Base-by-base conservation (phyloP, 2,113 vertebrate species). In the Etia nguti region DNA sequence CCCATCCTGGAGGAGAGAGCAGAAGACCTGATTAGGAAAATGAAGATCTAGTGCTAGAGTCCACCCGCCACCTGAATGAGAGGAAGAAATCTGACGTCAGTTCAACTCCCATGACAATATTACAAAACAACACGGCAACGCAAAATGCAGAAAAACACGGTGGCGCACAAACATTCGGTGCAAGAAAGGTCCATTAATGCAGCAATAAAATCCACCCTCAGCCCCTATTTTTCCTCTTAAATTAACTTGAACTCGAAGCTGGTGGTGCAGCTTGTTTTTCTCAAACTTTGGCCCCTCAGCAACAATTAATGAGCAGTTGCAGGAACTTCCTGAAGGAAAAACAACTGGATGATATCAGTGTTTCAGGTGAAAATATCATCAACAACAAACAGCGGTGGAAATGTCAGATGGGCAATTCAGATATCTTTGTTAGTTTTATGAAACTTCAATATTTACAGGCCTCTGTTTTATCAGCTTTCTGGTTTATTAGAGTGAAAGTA, bases 311-410 rank as follows among this genome's bases (percentile, higher is more conserved):
- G 92, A 93, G 41, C 83, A 75, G 90, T 82, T 20, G 83, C 89
- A 94, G 94, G 93, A 94, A 95, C 90, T 94, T 96, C 94, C 93
- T 95, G 93, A 92, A 92, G 92, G 92, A 92, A 91, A 94, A 95
- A 94, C 92, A 93, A 89, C 85, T 65, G 87, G 86, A 90, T 90
- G 89, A 94, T 88, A 91, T 94, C 88, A 91, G 87, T 4, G 87
- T 26, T 88, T 86, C 87, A 90, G 88, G 90, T 93, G 90, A 94
- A 94, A 95, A 93, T 86, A 87, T 87, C 84, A 86, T 90, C 86
- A 89, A 81, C 91, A 90, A 86, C 88, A 93, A 92, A 93, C 87
- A 89, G 60, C 3, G 6, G 70, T 81, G 84, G 79, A 87, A 80
- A 70, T 41, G 36, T 65, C 84, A 88, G 86, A 62, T 83, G 81